Percentiles rank a stretch among this genome's conserved stretches.
Conservation (phyloP, 2,888 invertebrate species). For the Agrochola lota region DNA sequence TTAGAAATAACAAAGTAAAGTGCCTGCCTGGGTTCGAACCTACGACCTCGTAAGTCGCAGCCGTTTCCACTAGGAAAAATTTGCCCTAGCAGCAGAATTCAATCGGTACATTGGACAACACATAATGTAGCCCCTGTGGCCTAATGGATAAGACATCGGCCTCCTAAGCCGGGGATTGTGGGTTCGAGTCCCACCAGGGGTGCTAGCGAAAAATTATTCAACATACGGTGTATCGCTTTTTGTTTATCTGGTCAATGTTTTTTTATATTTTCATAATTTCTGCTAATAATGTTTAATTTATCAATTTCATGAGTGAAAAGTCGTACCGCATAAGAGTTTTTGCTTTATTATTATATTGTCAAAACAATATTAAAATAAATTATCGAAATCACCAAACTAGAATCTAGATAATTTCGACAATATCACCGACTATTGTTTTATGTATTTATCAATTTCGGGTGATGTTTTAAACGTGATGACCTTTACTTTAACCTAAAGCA, state of each 20-base stretch:
- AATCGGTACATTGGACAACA: fast-evolving
- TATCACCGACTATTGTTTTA: neutral
- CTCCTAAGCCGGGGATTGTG: constrained; percentile 95
- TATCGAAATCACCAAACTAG: too few species aligned
- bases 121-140: constrained; percentile 91
- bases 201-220: neutral
- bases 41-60: neutral
- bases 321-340: neutral
- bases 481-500: neutral
- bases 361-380: too few species aligned
- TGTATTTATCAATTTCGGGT: neutral
- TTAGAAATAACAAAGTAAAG: too few species aligned
- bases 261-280: neutral
- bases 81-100: neutral
- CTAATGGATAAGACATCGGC: constrained; percentile 94
- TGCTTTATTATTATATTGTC: neutral
- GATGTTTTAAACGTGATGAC: neutral
- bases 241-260: neutral
- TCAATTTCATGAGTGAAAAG: neutral
- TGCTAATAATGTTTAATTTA: neutral
- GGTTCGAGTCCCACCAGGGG: constrained; percentile 92
- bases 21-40: too few species aligned
- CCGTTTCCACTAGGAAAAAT: too few species aligned
- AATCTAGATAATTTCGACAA: neutral
- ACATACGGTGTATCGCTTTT: too few species aligned